phyloP scores from a whole-genome alignment of 2,888 invertebrate species.

The Mamestra brassicae region DNA sequence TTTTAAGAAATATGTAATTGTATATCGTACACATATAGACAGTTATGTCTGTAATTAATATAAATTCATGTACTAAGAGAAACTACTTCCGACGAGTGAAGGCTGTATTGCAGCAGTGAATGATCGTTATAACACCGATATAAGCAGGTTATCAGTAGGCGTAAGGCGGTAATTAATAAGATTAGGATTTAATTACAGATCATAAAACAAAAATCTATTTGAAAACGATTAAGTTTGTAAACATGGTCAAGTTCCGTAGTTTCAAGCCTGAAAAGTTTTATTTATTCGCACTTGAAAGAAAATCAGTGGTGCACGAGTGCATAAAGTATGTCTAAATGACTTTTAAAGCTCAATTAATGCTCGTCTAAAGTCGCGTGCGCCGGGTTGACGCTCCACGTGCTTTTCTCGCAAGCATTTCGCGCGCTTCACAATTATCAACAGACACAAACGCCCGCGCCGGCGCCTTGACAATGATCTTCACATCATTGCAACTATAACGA shows the following conservation, averaged over 20 bases:
- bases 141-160: neutral
- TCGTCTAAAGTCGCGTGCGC: slow-evolving; percentile 61
- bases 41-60: slow-evolving; percentile 32
- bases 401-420: slow-evolving; percentile 65
- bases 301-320: slow-evolving; percentile 11
- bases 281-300: neutral
- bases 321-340: slow-evolving; percentile 11
- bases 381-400: slow-evolving; percentile 62
- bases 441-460: slow-evolving; percentile 65
- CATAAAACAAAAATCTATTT: neutral
- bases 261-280: neutral
- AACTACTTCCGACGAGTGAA: slow-evolving; percentile 64
- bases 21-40: slow-evolving; percentile 23
- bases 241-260: neutral
- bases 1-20: slow-evolving; percentile 27
- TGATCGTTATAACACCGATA: slow-evolving; percentile 25
- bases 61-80: slow-evolving; percentile 43
- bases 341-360: slow-evolving; percentile 50
- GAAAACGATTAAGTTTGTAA: neutral
- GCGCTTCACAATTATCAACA: slow-evolving; percentile 71
- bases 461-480: slow-evolving; percentile 87
- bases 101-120: slow-evolving; percentile 43
- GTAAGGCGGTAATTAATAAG: slow-evolving; percentile 18
- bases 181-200: slow-evolving; percentile 13
- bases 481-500: slow-evolving; percentile 66